phyloP scores from a whole-genome alignment of 2,797 vertebrate genomes.

The Enteromius anoplus region DNA sequence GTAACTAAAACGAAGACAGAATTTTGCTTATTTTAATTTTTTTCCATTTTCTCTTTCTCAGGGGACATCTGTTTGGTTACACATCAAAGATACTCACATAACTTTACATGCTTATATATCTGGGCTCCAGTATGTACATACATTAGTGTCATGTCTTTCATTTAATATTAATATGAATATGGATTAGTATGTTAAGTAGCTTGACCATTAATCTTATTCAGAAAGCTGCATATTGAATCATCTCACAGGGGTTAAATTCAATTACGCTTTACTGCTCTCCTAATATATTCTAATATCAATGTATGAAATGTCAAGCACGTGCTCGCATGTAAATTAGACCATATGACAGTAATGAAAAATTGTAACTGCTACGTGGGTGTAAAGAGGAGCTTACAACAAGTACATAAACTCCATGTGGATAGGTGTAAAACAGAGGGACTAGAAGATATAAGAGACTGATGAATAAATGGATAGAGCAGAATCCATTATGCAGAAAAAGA shows the following conservation, averaged over 20 bases:
- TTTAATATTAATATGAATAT: constrained; percentile 44
- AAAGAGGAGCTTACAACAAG: constrained; percentile 37
- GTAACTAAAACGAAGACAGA: background rate
- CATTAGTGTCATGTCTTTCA: constrained; percentile 35
- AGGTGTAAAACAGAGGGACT: background rate
- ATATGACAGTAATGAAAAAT: constrained; percentile 72
- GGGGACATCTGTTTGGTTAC: background rate
- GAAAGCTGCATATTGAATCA: constrained; percentile 37
- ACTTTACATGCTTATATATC: constrained; percentile 6
- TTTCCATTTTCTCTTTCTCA: background rate
- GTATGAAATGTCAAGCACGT: constrained; percentile 72
- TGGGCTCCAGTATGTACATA: background rate
- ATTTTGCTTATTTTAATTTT: background rate
- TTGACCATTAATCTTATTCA: constrained; percentile 32
- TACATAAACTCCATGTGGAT: constrained; percentile 38
- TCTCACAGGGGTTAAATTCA: constrained; percentile 49
- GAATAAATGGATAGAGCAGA: constrained; percentile 53
- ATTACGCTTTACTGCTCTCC: constrained; percentile 36
- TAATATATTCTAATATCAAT: constrained; percentile 50
- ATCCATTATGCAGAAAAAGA: constrained; percentile 61
- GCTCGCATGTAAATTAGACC: constrained; percentile 66
- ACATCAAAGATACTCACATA: background rate
- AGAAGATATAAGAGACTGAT: constrained; percentile 21
- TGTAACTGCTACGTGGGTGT: constrained; percentile 58
- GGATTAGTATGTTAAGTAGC: constrained; percentile 30